Base-by-base conservation (phyloP, 2,797 vertebrate species). In the Sarcophilus harrisii region DNA sequence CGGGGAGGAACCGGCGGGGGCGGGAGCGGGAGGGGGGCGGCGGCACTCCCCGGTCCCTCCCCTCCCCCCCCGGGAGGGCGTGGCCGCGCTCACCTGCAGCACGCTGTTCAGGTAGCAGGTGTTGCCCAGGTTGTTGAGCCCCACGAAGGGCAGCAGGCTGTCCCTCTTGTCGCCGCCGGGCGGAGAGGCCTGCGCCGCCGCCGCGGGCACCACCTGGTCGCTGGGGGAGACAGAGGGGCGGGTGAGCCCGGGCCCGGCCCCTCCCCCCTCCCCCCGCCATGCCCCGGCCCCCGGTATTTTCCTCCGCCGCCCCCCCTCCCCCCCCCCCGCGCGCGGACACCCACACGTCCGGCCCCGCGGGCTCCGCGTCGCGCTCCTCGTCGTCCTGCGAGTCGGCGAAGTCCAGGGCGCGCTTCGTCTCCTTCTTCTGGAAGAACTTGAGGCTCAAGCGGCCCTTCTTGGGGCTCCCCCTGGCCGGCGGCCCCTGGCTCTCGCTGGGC, bases 31-130 rank as follows among this genome's bases (percentile, higher is more conserved):
- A n/a, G n/a, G n/a, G n/a, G n/a, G n/a, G n/a, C n/a, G n/a, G n/a
- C n/a, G n/a, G n/a, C n/a, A n/a, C n/a, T n/a, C 62, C 62, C 30
- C 29, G 0, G 29, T 3, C 30, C 30, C 4, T 13, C 62, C 13
- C 62, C 58, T 27, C 9, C 28, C 28, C 27, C 16, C 12, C 62
- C 4, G 4, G 52, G 52, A 52, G 52, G 52, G 52, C 52, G 52
- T 52, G 52, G 52, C 52, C 52, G 4, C 52, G 5, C 59, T 98
- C 98, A 99, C 99, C 99, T 99, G 99, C 97, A 99, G 99, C 92
- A 99, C 98, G n/a, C 99, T 99, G 98, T 99, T 99, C 96, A 99
- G 98, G 98, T 99, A 99, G 97, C 99, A 99, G 92, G 99, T 99
- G 98, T 99, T 99, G 91, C 99, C 99, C 52, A 99, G 98, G 96